Base-by-base conservation (phyloP, 2,113 vertebrate genomes). In the Sciurus niger region DNA sequence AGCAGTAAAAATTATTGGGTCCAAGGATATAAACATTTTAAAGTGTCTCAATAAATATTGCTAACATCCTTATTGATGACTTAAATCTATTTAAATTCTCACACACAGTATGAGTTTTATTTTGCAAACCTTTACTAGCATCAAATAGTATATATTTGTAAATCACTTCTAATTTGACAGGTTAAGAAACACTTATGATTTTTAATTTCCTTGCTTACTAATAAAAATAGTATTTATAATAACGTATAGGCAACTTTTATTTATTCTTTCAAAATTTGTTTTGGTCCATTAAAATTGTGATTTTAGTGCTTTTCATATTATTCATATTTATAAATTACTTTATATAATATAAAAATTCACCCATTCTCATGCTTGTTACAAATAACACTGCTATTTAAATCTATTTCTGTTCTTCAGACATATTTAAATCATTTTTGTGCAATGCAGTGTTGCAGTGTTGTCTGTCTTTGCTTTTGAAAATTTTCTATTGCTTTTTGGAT, bases 81-180 rank as follows among this genome's bases (percentile, higher is more conserved):
- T 65, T 90, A 67, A 72, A 86, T 1, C 13, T 43, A 28, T 63
- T 77, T 30, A 58, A 63, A 63, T 14, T 89, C 18, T 20, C 48
- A 68, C 2, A 17, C 48, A 60, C 8, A 70, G 28, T 30, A 12
- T 76, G n/a, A 84, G 5, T 68, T 94, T 82, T 46, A 78, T 40
- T 2, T 34, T 65, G 11, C 12, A 91, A 60, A 88, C 2, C 17
- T 12, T 53, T n/a, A 77, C 2, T 4, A 43, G 20, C n/a, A 89
- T 79, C 34, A 70, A 92, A 78, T 65, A 65, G 32, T 74, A 83
- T 25, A 0, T 22, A 79, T 86, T 86, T 85, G 89, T 74, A 60
- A 85, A 83, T 77, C 68, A 94, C 12, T 43, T 40, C 10, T 85
- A 94, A 80, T 51, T 95, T 68, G 17, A 90, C 34, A 68, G 43